Percentiles rank a stretch among this genome's conserved stretches.
Evolutionary conservation across 1,140 invertebrate genomes (phyloP).

Genomic region (Tetragonula clypearis): DNA sequence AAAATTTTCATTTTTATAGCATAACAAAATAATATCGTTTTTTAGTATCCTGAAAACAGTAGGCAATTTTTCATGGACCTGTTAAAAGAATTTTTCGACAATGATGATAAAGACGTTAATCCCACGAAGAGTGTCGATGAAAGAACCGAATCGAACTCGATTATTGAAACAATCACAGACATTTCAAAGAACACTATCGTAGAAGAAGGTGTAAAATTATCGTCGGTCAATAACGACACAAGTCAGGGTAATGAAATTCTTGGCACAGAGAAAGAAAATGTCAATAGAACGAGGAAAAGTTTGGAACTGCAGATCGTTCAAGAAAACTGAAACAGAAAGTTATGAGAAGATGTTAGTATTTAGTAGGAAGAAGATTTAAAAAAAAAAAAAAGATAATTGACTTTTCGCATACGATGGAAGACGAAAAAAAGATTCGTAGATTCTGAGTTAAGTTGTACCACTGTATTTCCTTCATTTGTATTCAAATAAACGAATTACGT

Average conservation of each 20-base stretch:
- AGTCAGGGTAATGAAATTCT: too few species aligned
- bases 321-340: constrained; percentile 23
- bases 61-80: constrained; percentile 20
- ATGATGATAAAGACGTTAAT: not conserved
- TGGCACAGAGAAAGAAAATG: not conserved
- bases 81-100: not conserved
- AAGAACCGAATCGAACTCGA: not conserved
- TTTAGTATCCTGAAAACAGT: not conserved
- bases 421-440: constrained; percentile 14
- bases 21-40: not conserved
- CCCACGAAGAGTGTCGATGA: not conserved
- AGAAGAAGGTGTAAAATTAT: not conserved
- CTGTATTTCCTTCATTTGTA: constrained; percentile 5
- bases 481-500: constrained; percentile 52
- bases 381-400: not conserved
- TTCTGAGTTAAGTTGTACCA: constrained; percentile 38
- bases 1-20: not conserved
- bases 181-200: not conserved
- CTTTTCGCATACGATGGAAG: not conserved
- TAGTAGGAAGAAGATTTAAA: not conserved
- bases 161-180: not conserved
- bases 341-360: not conserved
- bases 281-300: constrained; percentile 36
- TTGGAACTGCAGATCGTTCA: constrained; percentile 65
- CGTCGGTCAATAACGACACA: too few species aligned